Conservation (phyloP, 2,113 vertebrate species). For the Pantherophis guttatus region DNA sequence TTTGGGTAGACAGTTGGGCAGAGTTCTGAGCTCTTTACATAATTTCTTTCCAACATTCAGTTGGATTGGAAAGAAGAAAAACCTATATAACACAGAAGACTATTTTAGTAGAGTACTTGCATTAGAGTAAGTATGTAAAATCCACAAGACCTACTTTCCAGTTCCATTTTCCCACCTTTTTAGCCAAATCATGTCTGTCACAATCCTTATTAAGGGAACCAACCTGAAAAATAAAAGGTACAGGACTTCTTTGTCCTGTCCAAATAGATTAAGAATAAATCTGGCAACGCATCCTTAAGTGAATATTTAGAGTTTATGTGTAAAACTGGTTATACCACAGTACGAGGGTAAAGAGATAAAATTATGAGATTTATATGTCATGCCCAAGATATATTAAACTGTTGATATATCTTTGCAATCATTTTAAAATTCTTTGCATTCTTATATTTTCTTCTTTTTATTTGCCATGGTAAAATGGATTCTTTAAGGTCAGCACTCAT, state of each 20-base stretch:
- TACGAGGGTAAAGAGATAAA: background rate
- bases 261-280: background rate
- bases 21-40: background rate
- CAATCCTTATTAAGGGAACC: background rate
- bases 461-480: constrained; percentile 7
- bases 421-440: constrained; percentile 22
- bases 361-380: constrained; percentile 23
- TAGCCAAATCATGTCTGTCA: background rate
- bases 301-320: background rate
- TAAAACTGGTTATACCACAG: background rate
- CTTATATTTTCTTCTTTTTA: constrained; percentile 27
- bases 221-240: background rate
- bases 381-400: background rate
- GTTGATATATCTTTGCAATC: constrained; percentile 34
- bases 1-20: background rate
- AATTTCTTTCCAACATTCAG: background rate
- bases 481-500: constrained; percentile 33
- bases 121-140: background rate
- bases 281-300: background rate
- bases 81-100: background rate
- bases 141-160: background rate
- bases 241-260: background rate
- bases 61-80: background rate
- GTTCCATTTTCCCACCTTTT: background rate
- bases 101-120: background rate